A percentile compares a stretch with the other conserved stretches of the same genome.
Evolutionary conservation across 2,113 vertebrate genomes (phyloP).

Genomic region (Microtus pennsylvanicus): DNA sequence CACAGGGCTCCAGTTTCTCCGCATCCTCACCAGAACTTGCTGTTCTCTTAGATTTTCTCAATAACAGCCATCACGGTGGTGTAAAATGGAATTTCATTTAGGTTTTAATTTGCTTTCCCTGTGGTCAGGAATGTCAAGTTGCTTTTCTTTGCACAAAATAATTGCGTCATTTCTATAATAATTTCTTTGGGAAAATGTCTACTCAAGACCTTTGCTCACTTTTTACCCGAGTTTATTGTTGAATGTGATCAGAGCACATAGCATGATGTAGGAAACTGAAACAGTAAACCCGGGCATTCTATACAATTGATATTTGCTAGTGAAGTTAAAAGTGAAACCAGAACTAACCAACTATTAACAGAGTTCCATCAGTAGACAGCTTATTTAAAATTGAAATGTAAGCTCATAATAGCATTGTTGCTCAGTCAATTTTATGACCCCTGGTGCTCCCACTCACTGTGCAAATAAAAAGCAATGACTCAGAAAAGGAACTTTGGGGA

Average conservation of each 20-base stretch:
- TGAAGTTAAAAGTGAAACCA: not conserved
- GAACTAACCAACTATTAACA: not conserved
- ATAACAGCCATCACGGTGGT: not conserved
- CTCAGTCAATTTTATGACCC: not conserved
- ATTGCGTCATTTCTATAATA: not conserved
- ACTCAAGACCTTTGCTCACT: not conserved
- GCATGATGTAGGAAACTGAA: not conserved
- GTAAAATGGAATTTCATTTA: not conserved
- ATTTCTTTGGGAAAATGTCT: not conserved
- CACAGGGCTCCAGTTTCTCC: not conserved
- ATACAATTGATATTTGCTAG: not conserved
- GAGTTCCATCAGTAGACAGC: not conserved
- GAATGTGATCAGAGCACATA: not conserved
- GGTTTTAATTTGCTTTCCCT: not conserved
- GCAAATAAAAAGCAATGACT: not conserved
- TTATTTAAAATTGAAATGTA: not conserved
- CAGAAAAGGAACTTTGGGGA: not conserved
- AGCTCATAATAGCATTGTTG: not conserved
- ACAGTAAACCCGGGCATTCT: not conserved
- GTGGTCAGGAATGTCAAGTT: not conserved
- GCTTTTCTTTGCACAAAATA: not conserved
- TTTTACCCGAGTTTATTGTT: not conserved
- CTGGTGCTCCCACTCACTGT: not conserved
- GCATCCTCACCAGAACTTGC: not conserved
- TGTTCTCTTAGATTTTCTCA: not conserved